Conservation (phyloP, 2,113 vertebrate species). For the Oncorhynchus gorbuscha region DNA sequence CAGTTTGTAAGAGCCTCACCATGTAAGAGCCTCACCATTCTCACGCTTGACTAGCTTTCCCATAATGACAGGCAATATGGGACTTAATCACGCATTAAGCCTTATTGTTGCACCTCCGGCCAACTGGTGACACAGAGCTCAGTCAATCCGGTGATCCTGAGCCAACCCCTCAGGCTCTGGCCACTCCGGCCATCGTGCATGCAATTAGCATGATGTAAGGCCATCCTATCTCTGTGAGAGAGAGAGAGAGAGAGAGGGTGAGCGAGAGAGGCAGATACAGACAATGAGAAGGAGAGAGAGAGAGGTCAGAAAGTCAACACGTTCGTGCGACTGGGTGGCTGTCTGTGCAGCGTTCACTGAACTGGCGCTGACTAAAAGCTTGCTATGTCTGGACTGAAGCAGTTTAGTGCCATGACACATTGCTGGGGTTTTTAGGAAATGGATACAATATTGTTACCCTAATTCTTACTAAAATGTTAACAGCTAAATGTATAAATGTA, state of each 20-base stretch:
- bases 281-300: neutral
- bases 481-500: too few relatives aligned
- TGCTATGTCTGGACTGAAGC: neutral
- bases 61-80: slow-evolving; percentile 52
- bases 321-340: neutral
- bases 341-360: neutral
- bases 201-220: slow-evolving; percentile 48
- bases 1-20: slow-evolving; percentile 8
- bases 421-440: neutral
- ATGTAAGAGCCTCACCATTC: slow-evolving; percentile 14
- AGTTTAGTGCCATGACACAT: neutral
- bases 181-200: slow-evolving; percentile 29
- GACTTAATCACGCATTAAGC: slow-evolving; percentile 56
- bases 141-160: slow-evolving; percentile 19
- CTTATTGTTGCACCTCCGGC: slow-evolving; percentile 58
- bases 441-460: neutral
- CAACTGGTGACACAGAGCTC: slow-evolving; percentile 59
- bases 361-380: neutral
- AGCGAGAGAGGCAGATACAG: too few relatives aligned
- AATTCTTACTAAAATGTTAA: neutral
- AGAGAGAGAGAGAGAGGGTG: neutral
- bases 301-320: neutral
- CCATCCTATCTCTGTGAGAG: neutral
- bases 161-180: neutral
- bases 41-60: slow-evolving; percentile 45